Evolutionary conservation across 1,140 invertebrate genomes (phyloP).

Genomic region (Papilio dardanus): DNA sequence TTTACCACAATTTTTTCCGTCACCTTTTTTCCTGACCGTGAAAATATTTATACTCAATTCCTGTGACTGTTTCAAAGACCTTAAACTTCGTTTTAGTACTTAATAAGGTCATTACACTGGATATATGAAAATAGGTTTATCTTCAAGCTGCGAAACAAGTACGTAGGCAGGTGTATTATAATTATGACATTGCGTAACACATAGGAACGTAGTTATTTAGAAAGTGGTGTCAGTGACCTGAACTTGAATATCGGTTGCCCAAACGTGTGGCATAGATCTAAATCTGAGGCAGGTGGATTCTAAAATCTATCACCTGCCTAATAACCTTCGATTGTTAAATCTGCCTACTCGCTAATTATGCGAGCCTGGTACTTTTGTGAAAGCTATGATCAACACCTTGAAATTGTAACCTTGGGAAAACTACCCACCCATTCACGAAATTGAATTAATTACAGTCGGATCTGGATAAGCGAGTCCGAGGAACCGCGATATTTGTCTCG

Average conservation of each 20-base stretch:
- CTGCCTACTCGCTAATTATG: constrained; percentile 19
- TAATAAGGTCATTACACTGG: background rate
- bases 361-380: constrained; percentile 22
- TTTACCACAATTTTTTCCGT: background rate
- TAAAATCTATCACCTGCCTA: constrained; percentile 22
- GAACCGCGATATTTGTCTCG: too few species aligned
- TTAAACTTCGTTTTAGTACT: background rate
- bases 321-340: constrained; percentile 31
- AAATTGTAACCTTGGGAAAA: constrained; percentile 21
- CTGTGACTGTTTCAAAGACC: background rate
- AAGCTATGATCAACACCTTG: constrained; percentile 8
- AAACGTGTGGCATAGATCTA: constrained; percentile 24
- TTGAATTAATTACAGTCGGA: too few species aligned
- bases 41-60: background rate
- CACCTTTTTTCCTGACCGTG: background rate
- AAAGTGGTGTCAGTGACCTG: constrained; percentile 31
- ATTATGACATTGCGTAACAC: constrained; percentile 27
- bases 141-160: constrained; percentile 5
- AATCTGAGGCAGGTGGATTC: constrained; percentile 26
- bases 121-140: background rate
- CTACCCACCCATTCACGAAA: too few species aligned
- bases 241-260: constrained; percentile 27
- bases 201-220: constrained; percentile 29
- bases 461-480: too few species aligned
- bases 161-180: constrained; percentile 24